Percentiles rank a stretch among this genome's conserved stretches.
phyloP scores from a whole-genome alignment of 1,140 invertebrate species.

The Wiebesia pumilae region DNA sequence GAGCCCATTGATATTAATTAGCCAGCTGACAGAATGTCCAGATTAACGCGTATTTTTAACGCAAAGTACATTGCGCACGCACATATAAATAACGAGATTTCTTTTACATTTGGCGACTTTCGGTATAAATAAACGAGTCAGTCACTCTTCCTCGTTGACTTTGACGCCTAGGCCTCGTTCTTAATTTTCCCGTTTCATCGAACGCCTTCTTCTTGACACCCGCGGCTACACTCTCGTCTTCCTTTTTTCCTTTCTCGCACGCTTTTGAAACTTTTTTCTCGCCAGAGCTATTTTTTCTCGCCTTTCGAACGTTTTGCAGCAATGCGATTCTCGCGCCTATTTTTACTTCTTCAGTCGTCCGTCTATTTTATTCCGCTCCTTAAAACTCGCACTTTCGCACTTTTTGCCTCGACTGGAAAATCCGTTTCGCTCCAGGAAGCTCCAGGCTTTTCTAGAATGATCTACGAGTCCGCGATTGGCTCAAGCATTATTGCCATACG shows the following conservation, averaged over 20 bases:
- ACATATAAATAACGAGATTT: not conserved
- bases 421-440: not conserved
- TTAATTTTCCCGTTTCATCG: not conserved
- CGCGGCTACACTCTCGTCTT: not conserved
- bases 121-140: not conserved
- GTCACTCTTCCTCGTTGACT: not conserved
- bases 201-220: not conserved
- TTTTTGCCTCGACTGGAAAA: slow-evolving; percentile 24
- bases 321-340: slow-evolving; percentile 16
- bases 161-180: not conserved
- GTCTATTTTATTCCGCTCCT: slow-evolving; percentile 29
- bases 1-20: not conserved
- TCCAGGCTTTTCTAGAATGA: not conserved
- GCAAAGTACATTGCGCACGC: not conserved
- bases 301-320: not conserved
- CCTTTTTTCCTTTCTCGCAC: too few species aligned
- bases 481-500: not conserved
- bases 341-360: slow-evolving; percentile 32
- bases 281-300: slow-evolving; percentile 17
- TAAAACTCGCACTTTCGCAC: slow-evolving; percentile 25
- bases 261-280: slow-evolving; percentile 14
- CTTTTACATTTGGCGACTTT: not conserved
- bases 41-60: not conserved
- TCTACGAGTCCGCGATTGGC: too few species aligned
- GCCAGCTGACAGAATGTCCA: not conserved